phyloP scores from a whole-genome alignment of 2,888 invertebrate species.

The Patella depressa region DNA sequence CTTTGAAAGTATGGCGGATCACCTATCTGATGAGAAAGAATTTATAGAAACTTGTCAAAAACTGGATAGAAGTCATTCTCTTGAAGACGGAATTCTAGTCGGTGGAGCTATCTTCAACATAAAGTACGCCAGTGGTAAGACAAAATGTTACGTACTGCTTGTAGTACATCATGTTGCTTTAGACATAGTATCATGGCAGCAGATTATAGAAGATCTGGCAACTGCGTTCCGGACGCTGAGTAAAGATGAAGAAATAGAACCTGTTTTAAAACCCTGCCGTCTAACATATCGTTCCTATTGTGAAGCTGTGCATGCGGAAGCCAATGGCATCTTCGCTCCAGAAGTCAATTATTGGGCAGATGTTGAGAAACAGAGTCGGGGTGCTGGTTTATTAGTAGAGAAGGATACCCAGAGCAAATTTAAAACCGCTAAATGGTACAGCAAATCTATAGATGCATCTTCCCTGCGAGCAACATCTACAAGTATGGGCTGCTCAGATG shows the following conservation, averaged over 20 bases:
- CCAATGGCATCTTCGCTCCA: background rate
- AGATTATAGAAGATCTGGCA: slow-evolving; percentile 1
- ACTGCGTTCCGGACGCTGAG: background rate
- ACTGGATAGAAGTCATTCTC: background rate
- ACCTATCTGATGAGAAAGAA: background rate
- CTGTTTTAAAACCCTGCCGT: background rate
- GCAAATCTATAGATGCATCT: background rate
- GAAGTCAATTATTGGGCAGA: background rate
- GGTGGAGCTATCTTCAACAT: background rate
- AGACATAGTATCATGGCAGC: slow-evolving; percentile 2
- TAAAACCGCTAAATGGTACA: slow-evolving; percentile 1
- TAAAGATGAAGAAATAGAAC: background rate
- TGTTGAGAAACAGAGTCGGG: background rate
- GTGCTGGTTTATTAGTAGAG: background rate
- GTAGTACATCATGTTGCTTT: background rate
- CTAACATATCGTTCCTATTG: background rate
- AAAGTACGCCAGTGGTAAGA: background rate
- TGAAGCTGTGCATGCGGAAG: background rate
- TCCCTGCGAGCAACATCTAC: background rate
- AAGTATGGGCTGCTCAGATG: background rate
- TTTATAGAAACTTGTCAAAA: background rate
- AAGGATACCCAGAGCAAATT: background rate
- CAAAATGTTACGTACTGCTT: background rate
- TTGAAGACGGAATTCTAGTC: background rate
- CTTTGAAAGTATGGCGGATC: background rate